A percentile compares a stretch with the other conserved stretches of the same genome.
Evolutionary conservation across 2,888 invertebrate genomes (phyloP).

Genomic region (Aelia acuminata): DNA sequence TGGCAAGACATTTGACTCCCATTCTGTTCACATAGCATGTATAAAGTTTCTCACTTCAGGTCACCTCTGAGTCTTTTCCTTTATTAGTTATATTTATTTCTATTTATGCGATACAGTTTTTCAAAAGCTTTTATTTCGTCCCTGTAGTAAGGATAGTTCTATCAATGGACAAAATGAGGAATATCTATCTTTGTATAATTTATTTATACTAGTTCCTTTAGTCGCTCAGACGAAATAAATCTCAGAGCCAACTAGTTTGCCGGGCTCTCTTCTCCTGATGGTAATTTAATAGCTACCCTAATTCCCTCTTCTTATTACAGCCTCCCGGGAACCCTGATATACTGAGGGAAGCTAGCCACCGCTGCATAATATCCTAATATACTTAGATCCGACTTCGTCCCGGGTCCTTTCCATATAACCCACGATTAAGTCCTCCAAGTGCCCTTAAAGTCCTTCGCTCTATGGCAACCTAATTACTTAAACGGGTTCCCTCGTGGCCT

Average conservation of each 20-base stretch:
- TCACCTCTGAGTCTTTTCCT: too few species aligned
- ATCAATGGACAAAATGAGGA: too few species aligned
- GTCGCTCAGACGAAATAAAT: not conserved
- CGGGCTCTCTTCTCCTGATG: not conserved
- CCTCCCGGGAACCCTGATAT: not conserved
- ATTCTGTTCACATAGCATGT: too few species aligned
- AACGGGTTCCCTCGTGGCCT: constrained; percentile 12
- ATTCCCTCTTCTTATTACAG: constrained; percentile 23
- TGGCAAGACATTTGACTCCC: too few species aligned
- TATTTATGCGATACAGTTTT: too few species aligned
- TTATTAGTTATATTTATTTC: too few species aligned
- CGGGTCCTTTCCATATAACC: constrained; percentile 40
- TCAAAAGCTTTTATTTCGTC: too few species aligned
- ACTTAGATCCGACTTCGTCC: constrained; percentile 53
- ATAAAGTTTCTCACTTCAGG: too few species aligned
- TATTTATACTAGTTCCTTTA: not conserved
- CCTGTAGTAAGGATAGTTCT: too few species aligned
- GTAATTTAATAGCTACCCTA: constrained; percentile 25
- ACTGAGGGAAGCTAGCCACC: constrained; percentile 39
- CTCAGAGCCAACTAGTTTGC: not conserved
- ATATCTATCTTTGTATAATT: too few species aligned
- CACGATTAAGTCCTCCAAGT: constrained; percentile 49
- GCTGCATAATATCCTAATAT: constrained; percentile 55
- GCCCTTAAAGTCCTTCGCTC: constrained; percentile 51
- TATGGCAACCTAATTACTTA: constrained; percentile 46